Percentiles rank a stretch among this genome's conserved stretches.
These are phyloP conservation scores for Isaurus tuberculatus DNA, from an alignment of 92 coral and sea anemone species.

Conservation along the genomic window DNA sequence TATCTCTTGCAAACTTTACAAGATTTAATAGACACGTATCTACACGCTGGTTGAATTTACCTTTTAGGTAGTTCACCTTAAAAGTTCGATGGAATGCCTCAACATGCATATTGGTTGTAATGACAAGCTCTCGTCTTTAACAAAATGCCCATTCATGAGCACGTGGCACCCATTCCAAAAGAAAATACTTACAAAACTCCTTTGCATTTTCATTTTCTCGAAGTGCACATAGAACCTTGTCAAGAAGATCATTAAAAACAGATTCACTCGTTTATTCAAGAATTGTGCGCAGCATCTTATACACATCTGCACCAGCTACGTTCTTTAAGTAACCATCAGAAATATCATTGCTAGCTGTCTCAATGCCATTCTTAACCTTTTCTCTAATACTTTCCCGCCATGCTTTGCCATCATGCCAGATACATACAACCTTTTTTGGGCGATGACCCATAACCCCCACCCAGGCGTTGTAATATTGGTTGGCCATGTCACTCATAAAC, in stretches of 20 bases:
- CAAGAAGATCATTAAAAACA: slow-evolving; percentile 45
- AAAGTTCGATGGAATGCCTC: slow-evolving; percentile 76
- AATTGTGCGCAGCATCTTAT: slow-evolving; percentile 60
- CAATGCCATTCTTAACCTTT: slow-evolving; percentile 43
- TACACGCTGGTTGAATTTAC: slow-evolving; percentile 65
- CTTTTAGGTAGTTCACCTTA: slow-evolving; percentile 66
- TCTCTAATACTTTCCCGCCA: slow-evolving; percentile 51
- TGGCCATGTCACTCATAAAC: slow-evolving; percentile 78
- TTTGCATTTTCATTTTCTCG: slow-evolving; percentile 1
- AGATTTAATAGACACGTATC: slow-evolving; percentile 66
- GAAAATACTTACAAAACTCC: slow-evolving; percentile 42
- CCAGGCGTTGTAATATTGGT: slow-evolving; percentile 77
- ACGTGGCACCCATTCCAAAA: slow-evolving; percentile 63
- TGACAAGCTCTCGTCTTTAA: slow-evolving; percentile 61
- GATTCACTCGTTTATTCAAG: slow-evolving; percentile 52
- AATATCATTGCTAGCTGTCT: no score
- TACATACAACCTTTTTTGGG: slow-evolving; percentile 54
- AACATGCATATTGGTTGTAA: slow-evolving; percentile 71
- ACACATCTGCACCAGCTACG: slow-evolving; percentile 51
- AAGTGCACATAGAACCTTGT: slow-evolving; percentile 18
- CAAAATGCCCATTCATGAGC: slow-evolving; percentile 66
- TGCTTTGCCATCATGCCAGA: slow-evolving; percentile 64
- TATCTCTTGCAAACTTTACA: slow-evolving; percentile 61
- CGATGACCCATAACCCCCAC: slow-evolving; percentile 57
- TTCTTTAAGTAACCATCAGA: no score